Conservation (phyloP, 2,113 vertebrate species). For the Heterotilapia buettikoferi region DNA sequence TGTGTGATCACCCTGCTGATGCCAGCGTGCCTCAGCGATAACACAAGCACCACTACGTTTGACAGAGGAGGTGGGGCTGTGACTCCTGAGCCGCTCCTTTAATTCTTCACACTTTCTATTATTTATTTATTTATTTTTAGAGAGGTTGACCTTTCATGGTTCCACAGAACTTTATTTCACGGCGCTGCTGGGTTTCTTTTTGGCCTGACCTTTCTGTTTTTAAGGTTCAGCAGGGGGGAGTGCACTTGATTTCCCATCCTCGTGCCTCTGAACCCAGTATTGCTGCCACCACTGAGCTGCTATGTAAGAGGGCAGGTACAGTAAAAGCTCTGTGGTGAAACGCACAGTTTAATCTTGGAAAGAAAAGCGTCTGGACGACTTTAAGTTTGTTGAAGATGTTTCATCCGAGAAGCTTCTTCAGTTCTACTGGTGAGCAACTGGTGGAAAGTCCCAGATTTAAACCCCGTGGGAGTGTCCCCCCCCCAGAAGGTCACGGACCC, state of each 20-base stretch:
- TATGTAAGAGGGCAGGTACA: neutral
- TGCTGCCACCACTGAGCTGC: neutral
- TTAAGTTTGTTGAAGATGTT: neutral
- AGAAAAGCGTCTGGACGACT: neutral
- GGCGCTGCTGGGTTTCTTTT: neutral
- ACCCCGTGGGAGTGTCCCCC: accelerated
- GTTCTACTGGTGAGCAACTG: neutral
- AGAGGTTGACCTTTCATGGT: neutral
- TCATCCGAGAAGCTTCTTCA: neutral
- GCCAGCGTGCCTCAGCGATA: neutral
- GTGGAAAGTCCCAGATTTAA: neutral
- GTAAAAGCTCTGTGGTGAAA: accelerated
- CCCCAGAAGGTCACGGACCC: neutral
- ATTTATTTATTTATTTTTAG: accelerated
- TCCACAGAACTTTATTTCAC: neutral
- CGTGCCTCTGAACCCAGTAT: neutral
- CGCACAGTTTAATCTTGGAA: neutral
- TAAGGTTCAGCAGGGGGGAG: neutral
- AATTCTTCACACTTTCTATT: neutral
- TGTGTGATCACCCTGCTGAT: neutral
- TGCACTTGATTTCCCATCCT: neutral
- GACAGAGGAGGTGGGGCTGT: neutral
- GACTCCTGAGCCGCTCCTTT: neutral
- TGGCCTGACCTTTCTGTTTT: neutral
- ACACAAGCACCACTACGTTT: neutral